Percentiles rank a stretch among this genome's conserved stretches.
These are phyloP conservation scores for Sylvietta virens DNA, from an alignment of 2,113 vertebrate genomes.

Conservation along the genomic window DNA sequence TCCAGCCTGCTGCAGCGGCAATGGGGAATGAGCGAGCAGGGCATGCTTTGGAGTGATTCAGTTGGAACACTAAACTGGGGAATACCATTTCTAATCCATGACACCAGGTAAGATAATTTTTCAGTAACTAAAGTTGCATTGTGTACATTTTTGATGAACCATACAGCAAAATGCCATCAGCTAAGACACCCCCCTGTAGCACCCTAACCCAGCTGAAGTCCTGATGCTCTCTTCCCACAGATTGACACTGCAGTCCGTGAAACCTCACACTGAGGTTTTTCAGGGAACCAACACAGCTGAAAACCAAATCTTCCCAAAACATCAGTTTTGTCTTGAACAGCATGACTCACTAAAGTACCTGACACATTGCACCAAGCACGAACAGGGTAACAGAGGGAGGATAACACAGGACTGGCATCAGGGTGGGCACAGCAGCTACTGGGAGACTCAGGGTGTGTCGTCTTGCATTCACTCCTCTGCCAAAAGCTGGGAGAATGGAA, in stretches of 20 bases:
- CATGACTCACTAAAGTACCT: background rate
- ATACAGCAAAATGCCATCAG: background rate
- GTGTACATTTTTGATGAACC: background rate
- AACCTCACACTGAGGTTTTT: background rate
- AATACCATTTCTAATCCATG: background rate
- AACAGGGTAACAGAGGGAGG: background rate
- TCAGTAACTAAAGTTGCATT: background rate
- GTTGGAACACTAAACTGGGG: background rate
- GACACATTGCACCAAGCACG: background rate
- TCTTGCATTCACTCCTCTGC: background rate
- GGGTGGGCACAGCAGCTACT: background rate
- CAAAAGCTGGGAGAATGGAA: background rate
- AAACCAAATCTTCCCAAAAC: background rate
- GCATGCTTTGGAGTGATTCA: background rate
- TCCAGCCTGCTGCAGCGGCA: rapidly evolving
- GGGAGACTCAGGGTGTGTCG: rapidly evolving
- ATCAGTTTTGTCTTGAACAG: background rate
- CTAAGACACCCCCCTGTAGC: background rate
- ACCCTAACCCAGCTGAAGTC: background rate
- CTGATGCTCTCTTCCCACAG: background rate
- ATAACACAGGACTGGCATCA: background rate
- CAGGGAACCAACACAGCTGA: background rate
- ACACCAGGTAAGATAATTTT: background rate
- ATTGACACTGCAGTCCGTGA: background rate
- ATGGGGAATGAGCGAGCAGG: rapidly evolving